Percentiles rank a stretch among this genome's conserved stretches.
phyloP scores from a whole-genome alignment of 1,140 invertebrate species.

The Macrosteles quadrilineatus region DNA sequence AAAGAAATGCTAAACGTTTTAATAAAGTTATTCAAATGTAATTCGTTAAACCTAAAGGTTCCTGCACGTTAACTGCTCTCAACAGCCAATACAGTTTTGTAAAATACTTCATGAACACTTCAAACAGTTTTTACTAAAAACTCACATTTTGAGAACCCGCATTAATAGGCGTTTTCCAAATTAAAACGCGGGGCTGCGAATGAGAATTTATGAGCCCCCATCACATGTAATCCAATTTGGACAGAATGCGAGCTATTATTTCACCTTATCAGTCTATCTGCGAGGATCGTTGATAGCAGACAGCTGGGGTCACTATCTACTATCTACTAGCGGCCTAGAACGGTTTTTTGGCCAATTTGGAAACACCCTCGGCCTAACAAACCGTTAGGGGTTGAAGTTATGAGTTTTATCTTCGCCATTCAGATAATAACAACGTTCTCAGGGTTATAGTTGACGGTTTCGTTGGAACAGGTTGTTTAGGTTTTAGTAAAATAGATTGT shows the following conservation, averaged over 20 bases:
- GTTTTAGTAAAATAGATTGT: no score
- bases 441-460: no score
- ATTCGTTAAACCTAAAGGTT: no score
- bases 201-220: constrained; percentile 8
- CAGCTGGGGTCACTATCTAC: not conserved
- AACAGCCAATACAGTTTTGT: no score
- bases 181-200: not conserved
- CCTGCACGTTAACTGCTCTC: no score
- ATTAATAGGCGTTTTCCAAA: not conserved
- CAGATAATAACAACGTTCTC: no score
- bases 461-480: no score
- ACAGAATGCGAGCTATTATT: constrained; percentile 1
- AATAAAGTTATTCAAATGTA: no score
- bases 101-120: no score
- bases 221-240: constrained; percentile 16
- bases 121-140: not conserved
- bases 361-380: not conserved
- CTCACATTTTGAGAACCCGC: not conserved
- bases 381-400: no score
- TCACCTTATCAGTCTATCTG: not conserved
- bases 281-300: constrained; percentile 5
- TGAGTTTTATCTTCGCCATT: no score
- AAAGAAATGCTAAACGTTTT: no score
- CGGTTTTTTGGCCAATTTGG: not conserved
- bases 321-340: not conserved